Percentiles rank a stretch among this genome's conserved stretches.
Conservation (phyloP, 2,888 invertebrate species). For the Drosophila vallismaia region DNA sequence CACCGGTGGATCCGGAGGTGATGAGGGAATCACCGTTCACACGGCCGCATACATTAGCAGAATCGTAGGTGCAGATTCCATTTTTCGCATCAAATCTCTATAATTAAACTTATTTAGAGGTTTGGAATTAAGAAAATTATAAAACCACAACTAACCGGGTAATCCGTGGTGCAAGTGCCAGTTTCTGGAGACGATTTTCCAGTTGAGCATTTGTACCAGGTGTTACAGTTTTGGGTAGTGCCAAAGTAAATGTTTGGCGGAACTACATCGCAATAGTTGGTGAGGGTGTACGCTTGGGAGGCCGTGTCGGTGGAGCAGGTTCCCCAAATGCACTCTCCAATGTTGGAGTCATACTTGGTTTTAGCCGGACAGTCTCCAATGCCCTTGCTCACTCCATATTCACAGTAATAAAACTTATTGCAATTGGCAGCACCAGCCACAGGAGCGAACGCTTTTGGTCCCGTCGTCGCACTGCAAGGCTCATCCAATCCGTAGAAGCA, state of each 20-base stretch:
- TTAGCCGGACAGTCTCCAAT: conserved; percentile 8
- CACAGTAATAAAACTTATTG: conserved; percentile 40
- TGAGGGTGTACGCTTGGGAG: background rate
- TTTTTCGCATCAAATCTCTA: conserved; percentile 29
- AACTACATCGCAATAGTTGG: conserved; percentile 40
- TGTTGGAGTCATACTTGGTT: conserved; percentile 2
- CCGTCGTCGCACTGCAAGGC: conserved; percentile 33
- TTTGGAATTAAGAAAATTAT: background rate
- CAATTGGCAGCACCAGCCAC: conserved; percentile 14
- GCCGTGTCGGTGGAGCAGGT: conserved; percentile 17
- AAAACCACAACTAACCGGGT: background rate
- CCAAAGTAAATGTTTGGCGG: conserved; percentile 48
- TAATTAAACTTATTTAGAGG: background rate
- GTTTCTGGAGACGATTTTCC: accelerated
- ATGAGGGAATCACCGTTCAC: background rate
- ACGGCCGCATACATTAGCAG: conserved; percentile 34
- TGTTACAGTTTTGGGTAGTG: background rate
- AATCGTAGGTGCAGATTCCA: background rate
- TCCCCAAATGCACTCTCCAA: conserved; percentile 29
- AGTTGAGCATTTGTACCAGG: conserved; percentile 41
- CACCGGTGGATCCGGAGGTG: background rate
- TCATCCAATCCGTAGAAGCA: conserved; percentile 52
- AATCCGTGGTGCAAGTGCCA: accelerated
- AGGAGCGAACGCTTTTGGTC: conserved; percentile 47
- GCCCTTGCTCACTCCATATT: background rate